Evolutionary conservation across 1,140 invertebrate species (phyloP), one percentile per base, ranked within the genome.

Genomic region (Euwallacea fornicatus): DNA sequence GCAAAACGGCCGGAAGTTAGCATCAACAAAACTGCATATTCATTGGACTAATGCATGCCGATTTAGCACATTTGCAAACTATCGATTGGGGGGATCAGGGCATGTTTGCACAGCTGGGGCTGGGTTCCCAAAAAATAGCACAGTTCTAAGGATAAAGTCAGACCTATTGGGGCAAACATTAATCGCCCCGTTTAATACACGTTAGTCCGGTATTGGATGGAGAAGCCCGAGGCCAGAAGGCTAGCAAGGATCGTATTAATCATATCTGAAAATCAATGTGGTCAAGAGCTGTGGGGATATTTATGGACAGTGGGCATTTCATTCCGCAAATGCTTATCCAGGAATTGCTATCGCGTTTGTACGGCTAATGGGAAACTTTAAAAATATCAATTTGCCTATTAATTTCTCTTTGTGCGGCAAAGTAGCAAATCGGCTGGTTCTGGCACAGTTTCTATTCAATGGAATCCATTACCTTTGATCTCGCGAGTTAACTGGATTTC

Each of bases 21-120:
- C 66, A 61, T 61, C 59, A 69, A 69, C 66, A 69, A 69, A 69
- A 69, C 66, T 69, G 66, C 66, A 69, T 69, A 69, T 69, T 69
- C 66, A 69, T 69, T 54, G 59, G 41, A 55, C 59, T 69, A 69
- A 69, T 61, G 66, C 66, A 61, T 54, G 55, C 46, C 66, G 66
- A 69, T 69, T 69, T 69, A 69, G 46, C 66, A 69, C 46, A 62
- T 69, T 69, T 55, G 59, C 44, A 11, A 54, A 61, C 58, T 69
- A 69, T 69, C 62, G 66, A 69, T 69, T 69, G 59, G 58, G 8
- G 62, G 66, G 56, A 59, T 68, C 66, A 59, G 43, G 46, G 9
- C n/a, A 9, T 67, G 65, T 67, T 67, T 67, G 21, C 42, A 50
- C 65, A 67, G 65, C 65, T 67, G 64, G 21, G 64, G 64, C 21